Conservation (phyloP, 2,113 vertebrate species). For the Dasypus novemcinctus region DNA sequence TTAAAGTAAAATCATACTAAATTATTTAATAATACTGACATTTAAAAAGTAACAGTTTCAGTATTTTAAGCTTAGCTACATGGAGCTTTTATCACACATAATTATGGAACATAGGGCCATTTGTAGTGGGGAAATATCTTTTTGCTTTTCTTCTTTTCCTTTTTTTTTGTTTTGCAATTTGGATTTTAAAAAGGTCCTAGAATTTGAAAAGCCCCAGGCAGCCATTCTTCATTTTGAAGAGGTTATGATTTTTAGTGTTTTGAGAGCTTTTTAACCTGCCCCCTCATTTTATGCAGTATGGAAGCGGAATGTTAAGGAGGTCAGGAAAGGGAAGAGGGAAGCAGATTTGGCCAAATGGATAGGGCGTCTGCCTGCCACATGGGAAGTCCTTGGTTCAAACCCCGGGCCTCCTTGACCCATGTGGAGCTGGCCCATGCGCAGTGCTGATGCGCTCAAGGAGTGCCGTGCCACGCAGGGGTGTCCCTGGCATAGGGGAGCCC, state of each 20-base stretch:
- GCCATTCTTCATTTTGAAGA: background rate
- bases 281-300: background rate
- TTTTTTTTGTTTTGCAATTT: background rate
- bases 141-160: background rate
- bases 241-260: background rate
- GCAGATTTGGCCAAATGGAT: too few relatives aligned
- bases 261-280: background rate
- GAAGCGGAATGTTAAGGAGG: background rate
- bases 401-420: too few relatives aligned
- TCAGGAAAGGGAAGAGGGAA: background rate
- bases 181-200: conserved; percentile 9
- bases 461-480: too few relatives aligned
- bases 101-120: background rate
- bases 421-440: too few relatives aligned
- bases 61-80: conserved; percentile 30
- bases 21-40: conserved; percentile 37
- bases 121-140: background rate
- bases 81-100: background rate
- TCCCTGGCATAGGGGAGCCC: too few relatives aligned
- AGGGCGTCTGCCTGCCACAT: too few relatives aligned
- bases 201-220: background rate
- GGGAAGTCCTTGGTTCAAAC: too few relatives aligned
- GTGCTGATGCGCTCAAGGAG: too few relatives aligned
- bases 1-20: conserved; percentile 53
- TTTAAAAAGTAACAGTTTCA: conserved; percentile 5